phyloP scores from a whole-genome alignment of 2,797 vertebrate species.

The Aplochiton taeniatus region DNA sequence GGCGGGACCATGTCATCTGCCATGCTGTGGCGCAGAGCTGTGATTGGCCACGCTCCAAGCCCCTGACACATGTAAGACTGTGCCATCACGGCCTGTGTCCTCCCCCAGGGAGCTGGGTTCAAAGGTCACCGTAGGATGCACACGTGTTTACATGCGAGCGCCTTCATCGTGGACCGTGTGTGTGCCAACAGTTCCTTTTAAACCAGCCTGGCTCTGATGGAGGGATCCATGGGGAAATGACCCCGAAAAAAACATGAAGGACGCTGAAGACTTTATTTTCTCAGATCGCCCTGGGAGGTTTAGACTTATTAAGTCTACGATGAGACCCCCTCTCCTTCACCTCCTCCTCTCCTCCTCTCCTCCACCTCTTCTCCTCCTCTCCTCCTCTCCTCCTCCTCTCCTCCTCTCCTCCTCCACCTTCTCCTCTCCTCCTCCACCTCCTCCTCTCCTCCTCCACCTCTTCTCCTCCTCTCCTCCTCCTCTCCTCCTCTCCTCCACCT shows the following conservation, averaged over 20 bases:
- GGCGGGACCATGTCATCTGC: constrained; percentile 60
- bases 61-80: constrained; percentile 40
- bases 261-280: no score
- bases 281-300: no score
- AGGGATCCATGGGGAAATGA: no score
- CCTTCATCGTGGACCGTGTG: no score
- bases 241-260: no score
- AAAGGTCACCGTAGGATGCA: not conserved
- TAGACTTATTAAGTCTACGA: no score
- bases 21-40: constrained; percentile 46
- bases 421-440: not conserved
- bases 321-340: no score
- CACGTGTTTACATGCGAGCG: no score
- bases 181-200: no score
- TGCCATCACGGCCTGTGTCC: constrained; percentile 49
- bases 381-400: constrained; percentile 4
- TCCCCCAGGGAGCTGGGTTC: constrained; percentile 13
- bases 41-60: constrained; percentile 60
- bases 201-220: no score
- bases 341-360: no score
- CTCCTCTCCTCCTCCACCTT: not conserved
- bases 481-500: constrained; percentile 18
- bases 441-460: no score
- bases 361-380: not conserved
- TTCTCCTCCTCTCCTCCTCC: constrained; percentile 14